These are phyloP conservation scores for Pseudobourletiella spinata DNA, from an alignment of 1,140 invertebrate species.

Conservation along the genomic window DNA sequence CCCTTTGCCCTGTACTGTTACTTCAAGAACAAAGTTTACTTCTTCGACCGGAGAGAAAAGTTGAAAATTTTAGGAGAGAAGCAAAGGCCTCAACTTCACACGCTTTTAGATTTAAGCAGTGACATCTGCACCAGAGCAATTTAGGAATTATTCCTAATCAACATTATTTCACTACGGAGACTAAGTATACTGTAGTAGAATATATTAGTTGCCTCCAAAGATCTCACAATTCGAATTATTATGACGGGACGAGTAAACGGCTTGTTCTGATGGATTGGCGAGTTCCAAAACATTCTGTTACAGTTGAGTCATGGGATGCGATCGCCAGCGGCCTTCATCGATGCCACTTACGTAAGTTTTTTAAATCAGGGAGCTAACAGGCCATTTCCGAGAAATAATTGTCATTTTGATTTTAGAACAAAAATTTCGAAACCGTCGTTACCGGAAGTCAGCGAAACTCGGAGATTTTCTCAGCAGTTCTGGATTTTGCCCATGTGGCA, in stretches of 20 bases:
- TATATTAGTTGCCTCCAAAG: conserved; percentile 15
- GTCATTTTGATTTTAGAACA: no score
- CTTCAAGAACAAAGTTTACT: conserved; percentile 7
- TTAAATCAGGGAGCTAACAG: not conserved
- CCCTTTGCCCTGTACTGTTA: conserved; percentile 4
- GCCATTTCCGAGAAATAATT: no score
- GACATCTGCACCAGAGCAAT: not conserved
- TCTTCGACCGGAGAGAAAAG: conserved; percentile 10
- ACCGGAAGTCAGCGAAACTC: conserved; percentile 13
- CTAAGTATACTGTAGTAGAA: not conserved
- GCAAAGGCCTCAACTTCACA: not conserved
- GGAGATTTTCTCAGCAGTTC: conserved; percentile 14
- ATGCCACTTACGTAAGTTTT: conserved; percentile 13
- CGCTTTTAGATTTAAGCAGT: conserved; percentile 18
- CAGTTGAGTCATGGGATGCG: conserved; percentile 28
- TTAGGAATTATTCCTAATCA: conserved; percentile 30
- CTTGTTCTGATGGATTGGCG: conserved; percentile 30
- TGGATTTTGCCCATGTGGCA: conserved; percentile 21
- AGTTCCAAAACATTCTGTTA: conserved; percentile 28
- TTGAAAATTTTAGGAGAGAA: not conserved
- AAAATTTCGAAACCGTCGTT: conserved; percentile 28
- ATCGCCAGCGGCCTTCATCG: conserved; percentile 18
- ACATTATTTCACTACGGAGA: not conserved
- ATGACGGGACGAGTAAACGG: conserved; percentile 22
- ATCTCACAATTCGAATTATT: conserved; percentile 15